phyloP scores from a whole-genome alignment of 2,797 vertebrate species.

The Nyctibius grandis region DNA sequence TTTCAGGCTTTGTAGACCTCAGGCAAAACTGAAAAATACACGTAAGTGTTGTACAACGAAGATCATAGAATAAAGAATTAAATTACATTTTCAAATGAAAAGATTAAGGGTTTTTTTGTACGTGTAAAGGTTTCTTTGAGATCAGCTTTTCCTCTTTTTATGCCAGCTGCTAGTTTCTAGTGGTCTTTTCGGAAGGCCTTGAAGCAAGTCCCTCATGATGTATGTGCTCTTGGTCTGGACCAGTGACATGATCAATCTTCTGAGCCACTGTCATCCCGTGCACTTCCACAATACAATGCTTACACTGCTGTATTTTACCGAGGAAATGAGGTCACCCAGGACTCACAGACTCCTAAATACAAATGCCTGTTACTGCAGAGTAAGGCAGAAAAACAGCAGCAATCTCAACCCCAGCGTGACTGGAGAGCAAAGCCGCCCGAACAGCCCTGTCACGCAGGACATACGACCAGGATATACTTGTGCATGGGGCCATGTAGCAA shows the following conservation, averaged over 20 bases:
- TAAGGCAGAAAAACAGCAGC: not conserved
- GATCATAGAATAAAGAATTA: not conserved
- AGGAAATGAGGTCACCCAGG: not conserved
- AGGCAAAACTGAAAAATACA: not conserved
- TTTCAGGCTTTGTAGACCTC: not conserved
- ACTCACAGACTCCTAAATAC: not conserved
- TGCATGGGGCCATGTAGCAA: accelerated
- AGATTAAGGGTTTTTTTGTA: not conserved
- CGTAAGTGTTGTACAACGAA: not conserved
- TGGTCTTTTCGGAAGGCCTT: not conserved
- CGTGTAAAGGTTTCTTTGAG: not conserved
- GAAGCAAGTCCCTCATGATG: not conserved
- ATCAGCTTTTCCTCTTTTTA: not conserved
- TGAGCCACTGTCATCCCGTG: not conserved
- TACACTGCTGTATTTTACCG: not conserved
- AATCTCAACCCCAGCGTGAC: not conserved
- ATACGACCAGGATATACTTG: accelerated
- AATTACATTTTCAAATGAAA: not conserved
- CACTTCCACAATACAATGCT: not conserved
- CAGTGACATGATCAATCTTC: not conserved
- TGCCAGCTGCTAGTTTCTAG: not conserved
- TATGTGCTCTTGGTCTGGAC: not conserved
- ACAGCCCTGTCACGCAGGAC: not conserved
- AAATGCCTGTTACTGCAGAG: not conserved
- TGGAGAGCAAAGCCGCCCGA: not conserved